Conservation (phyloP, 1,140 invertebrate species). For the Drosophila ficusphila region DNA sequence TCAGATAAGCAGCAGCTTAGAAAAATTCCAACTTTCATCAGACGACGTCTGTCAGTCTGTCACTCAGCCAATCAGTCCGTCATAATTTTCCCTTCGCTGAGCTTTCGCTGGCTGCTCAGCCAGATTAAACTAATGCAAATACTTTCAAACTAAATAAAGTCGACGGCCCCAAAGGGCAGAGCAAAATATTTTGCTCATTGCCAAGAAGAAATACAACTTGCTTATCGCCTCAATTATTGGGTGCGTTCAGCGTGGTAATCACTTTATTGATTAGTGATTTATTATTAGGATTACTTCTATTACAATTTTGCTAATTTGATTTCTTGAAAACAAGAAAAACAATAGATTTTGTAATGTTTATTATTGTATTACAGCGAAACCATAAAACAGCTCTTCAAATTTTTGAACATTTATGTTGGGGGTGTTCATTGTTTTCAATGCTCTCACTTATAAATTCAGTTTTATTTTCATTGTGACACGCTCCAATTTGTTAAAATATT, state of each 20-base stretch:
- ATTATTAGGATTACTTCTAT: neutral
- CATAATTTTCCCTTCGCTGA: constrained; percentile 64
- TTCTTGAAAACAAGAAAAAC: neutral
- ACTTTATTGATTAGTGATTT: constrained; percentile 4
- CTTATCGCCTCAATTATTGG: constrained; percentile 24
- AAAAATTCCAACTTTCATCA: constrained; percentile 15
- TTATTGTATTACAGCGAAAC: too few species aligned
- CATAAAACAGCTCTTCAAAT: too few species aligned
- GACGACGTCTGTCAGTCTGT: neutral
- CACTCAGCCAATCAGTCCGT: constrained; percentile 17
- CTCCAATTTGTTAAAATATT: constrained; percentile 33
- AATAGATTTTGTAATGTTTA: neutral
- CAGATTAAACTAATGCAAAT: constrained; percentile 30
- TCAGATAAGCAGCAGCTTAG: constrained; percentile 48
- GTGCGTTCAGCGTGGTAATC: neutral
- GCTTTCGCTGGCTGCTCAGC: constrained; percentile 19
- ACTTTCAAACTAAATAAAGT: constrained; percentile 33
- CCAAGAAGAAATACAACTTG: neutral
- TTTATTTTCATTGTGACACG: constrained; percentile 15
- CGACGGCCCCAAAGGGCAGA: neutral
- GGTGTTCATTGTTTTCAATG: neutral
- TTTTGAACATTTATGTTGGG: neutral
- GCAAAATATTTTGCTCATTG: constrained; percentile 3
- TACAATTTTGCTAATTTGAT: too few species aligned
- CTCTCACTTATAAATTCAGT: constrained; percentile 7